Percentiles rank a stretch among this genome's conserved stretches.
Conservation (phyloP, 2,113 vertebrate species). For the Hucho hucho region DNA sequence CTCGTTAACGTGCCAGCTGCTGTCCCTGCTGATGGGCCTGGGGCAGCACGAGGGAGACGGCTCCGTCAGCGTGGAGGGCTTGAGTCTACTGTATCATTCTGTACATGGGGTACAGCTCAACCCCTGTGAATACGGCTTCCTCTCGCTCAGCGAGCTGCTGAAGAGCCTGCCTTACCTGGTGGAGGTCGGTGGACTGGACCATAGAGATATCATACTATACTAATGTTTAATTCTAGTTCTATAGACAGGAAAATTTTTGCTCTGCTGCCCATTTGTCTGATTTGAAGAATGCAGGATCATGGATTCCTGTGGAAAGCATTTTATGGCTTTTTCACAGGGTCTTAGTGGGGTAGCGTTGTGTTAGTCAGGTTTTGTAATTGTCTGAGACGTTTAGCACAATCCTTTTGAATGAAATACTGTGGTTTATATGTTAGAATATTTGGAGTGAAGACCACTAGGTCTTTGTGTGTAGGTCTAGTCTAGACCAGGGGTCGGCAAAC, state of each 20-base stretch:
- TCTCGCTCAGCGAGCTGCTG: slow-evolving; percentile 89
- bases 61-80: slow-evolving; percentile 75
- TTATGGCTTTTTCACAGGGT: no score
- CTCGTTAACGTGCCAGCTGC: slow-evolving; percentile 86
- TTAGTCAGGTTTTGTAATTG: neutral
- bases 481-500: no score
- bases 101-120: slow-evolving; percentile 79
- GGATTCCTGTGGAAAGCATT: neutral
- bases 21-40: slow-evolving; percentile 91
- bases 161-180: slow-evolving; percentile 94
- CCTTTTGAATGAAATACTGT: neutral
- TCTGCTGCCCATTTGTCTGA: neutral
- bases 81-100: slow-evolving; percentile 78
- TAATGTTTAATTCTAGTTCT: neutral
- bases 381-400: neutral
- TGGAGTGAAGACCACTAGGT: neutral
- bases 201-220: neutral
- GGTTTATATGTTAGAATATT: neutral
- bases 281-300: neutral
- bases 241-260: no score
- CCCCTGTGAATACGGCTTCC: slow-evolving; percentile 96
- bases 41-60: slow-evolving; percentile 65
- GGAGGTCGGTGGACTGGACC: slow-evolving; percentile 73
- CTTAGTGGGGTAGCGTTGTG: neutral
- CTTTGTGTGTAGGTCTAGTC: neutral